These are phyloP conservation scores for Amphiprion percula DNA, from an alignment of 2,113 vertebrate species.

Conservation along the genomic window DNA sequence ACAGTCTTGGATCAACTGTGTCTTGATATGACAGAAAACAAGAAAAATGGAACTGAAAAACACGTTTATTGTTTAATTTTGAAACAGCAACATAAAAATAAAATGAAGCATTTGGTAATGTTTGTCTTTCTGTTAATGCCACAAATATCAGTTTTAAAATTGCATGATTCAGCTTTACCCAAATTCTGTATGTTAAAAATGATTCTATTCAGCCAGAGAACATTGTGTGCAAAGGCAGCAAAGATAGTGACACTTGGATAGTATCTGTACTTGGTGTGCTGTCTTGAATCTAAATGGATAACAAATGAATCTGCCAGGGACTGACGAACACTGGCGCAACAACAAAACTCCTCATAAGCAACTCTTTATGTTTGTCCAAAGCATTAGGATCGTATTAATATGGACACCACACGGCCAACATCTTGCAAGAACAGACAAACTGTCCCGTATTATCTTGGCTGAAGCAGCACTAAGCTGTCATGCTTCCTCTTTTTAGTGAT, in stretches of 20 bases:
- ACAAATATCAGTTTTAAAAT: no score
- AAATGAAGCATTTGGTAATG: not conserved
- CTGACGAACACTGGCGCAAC: conserved; percentile 25
- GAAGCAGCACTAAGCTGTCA: conserved; percentile 2
- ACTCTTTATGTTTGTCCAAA: conserved; percentile 55
- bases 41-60: not conserved
- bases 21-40: not conserved
- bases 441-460: conserved; percentile 29
- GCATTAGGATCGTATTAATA: conserved; percentile 9
- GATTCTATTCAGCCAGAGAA: conserved; percentile 10
- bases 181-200: not conserved
- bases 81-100: no score
- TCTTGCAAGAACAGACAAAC: conserved; percentile 20
- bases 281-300: conserved; percentile 40
- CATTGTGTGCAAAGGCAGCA: conserved; percentile 4
- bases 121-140: not conserved
- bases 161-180: no score
- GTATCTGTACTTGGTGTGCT: conserved; percentile 37
- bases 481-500: conserved; percentile 19
- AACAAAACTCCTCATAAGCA: conserved; percentile 42
- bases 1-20: no score
- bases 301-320: conserved; percentile 52
- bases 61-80: not conserved
- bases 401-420: conserved; percentile 17
- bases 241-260: conserved; percentile 20